Percentiles rank a stretch among this genome's conserved stretches.
Conservation (phyloP, 2,797 vertebrate species). For the Spea hammondii region DNA sequence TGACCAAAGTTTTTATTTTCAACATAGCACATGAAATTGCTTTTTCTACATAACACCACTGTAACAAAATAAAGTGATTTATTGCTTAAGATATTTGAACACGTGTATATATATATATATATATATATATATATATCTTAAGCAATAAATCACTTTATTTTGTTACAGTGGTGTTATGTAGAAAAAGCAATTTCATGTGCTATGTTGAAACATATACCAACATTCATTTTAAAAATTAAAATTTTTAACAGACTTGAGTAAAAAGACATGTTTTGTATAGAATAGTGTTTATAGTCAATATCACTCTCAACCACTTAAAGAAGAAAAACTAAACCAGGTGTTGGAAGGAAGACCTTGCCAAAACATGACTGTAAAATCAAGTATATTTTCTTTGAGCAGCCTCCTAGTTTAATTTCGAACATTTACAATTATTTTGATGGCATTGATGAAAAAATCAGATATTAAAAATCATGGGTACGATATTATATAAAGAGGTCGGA, state of each 20-base stretch:
- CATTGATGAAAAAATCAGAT: slow-evolving; percentile 9
- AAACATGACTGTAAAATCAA: slow-evolving; percentile 14
- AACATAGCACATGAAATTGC: too few species aligned
- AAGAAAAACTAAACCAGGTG: slow-evolving; percentile 24
- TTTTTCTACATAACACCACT: too few species aligned
- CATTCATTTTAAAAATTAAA: not conserved
- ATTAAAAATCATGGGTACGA: not conserved
- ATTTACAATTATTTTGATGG: slow-evolving; percentile 9
- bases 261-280: not conserved
- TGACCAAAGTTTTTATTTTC: too few species aligned
- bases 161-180: too few species aligned
- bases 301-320: not conserved
- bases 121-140: too few species aligned
- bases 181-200: too few species aligned
- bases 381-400: slow-evolving; percentile 11
- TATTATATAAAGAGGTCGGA: slow-evolving; percentile 1
- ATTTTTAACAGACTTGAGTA: not conserved
- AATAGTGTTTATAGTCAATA: slow-evolving; percentile 12
- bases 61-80: too few species aligned
- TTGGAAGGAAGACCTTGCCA: slow-evolving; percentile 25
- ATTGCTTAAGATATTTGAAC: too few species aligned
- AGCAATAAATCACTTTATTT: too few species aligned
- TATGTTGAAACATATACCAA: too few species aligned
- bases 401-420: slow-evolving; percentile 10
- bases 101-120: too few species aligned